These are phyloP conservation scores for Alligator sinensis DNA, from an alignment of 2,113 vertebrate genomes.

Conservation along the genomic window DNA sequence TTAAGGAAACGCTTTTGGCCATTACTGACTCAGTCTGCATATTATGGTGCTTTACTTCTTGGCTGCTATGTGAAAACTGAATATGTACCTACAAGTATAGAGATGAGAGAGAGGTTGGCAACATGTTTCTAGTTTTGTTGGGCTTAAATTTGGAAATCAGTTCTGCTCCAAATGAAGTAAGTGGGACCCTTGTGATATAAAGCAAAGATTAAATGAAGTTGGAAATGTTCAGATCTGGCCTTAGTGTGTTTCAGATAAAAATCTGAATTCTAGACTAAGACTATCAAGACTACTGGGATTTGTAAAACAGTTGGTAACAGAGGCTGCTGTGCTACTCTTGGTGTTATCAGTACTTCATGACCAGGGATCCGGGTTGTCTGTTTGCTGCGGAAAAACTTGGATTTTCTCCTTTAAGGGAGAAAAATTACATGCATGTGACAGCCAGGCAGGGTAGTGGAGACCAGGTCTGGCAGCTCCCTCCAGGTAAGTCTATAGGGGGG, in stretches of 20 bases:
- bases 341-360: too few species aligned
- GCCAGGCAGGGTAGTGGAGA: too few species aligned
- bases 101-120: slow-evolving; percentile 6
- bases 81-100: not conserved
- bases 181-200: not conserved
- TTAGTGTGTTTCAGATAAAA: not conserved
- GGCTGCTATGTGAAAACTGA: slow-evolving; percentile 12
- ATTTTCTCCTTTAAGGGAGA: too few species aligned
- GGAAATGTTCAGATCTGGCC: not conserved
- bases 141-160: slow-evolving; percentile 3
- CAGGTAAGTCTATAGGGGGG: too few species aligned
- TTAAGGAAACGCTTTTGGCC: not conserved
- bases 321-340: not conserved
- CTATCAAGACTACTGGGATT: not conserved
- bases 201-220: not conserved
- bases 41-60: slow-evolving; percentile 25
- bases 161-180: not conserved
- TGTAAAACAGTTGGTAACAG: fast-evolving
- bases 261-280: not conserved
- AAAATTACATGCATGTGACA: too few species aligned
- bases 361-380: too few species aligned
- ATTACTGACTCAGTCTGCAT: not conserved
- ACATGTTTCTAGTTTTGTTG: slow-evolving; percentile 22
- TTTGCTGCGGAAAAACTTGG: too few species aligned
- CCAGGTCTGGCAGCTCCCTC: too few species aligned